These are phyloP conservation scores for Parthenolecanium corni DNA, from an alignment of 2,888 invertebrate genomes.

Conservation along the genomic window DNA sequence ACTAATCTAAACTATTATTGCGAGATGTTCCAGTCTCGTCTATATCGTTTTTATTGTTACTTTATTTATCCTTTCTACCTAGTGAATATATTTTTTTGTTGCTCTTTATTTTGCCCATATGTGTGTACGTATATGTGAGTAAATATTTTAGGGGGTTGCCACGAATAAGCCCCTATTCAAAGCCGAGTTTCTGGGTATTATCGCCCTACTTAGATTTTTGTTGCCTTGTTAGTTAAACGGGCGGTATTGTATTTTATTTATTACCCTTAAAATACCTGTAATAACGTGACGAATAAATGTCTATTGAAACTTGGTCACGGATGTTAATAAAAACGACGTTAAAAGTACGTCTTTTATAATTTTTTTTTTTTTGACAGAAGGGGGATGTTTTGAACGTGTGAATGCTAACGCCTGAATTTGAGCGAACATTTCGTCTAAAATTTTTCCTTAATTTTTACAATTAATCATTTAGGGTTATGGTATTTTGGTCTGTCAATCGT, in stretches of 20 bases:
- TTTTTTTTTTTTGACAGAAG: not conserved
- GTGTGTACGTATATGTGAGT: no score
- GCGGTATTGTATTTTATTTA: conserved; percentile 26
- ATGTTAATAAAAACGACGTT: not conserved
- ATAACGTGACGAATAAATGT: conserved; percentile 17
- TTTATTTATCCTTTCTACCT: conserved; percentile 15
- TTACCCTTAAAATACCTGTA: conserved; percentile 29
- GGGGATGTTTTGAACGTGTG: not conserved
- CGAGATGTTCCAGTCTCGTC: conserved; percentile 18
- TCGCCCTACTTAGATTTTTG: not conserved
- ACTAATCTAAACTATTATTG: conserved; percentile 27
- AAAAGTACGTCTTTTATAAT: not conserved
- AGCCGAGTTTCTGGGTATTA: conserved; percentile 1
- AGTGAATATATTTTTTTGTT: not conserved
- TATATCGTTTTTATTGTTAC: conserved; percentile 25
- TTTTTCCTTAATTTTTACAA: not conserved
- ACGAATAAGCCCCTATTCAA: not conserved
- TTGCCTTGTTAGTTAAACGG: conserved; percentile 22
- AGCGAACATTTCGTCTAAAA: not conserved
- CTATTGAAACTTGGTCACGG: not conserved
- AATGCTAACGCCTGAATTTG: not conserved
- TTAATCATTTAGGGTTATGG: no score
- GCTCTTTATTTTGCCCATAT: not conserved
- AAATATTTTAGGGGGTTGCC: not conserved
- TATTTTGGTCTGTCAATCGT: no score